Evolutionary conservation across 2,888 invertebrate species (phyloP), one percentile per base, ranked within the genome.

Genomic region (Maniola hyperantus): DNA sequence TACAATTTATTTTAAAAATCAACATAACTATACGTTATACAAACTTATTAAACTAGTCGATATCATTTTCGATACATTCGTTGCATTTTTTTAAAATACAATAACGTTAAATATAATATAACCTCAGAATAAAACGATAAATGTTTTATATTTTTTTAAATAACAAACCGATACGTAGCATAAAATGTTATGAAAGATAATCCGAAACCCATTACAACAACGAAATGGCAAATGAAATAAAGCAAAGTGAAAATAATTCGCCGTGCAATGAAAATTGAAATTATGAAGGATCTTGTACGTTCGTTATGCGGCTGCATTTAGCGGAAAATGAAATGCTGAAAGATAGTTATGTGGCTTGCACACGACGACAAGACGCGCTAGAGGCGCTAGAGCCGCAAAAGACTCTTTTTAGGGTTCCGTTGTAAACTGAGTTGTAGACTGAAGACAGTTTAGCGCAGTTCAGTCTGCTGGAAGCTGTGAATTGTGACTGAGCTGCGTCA

Each of bases 271-370:
- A 72, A 73, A 72, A 73, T 72, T 70, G 67, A 73, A 72, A 73
- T 68, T 51, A 61, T 44, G 69, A 72, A 66, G 67, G 68, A 64
- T 71, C 53, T 68, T 66, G 64, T 69, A 69, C 66, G 60, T 61
- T 67, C 69, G 65, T 57, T 63, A 48, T 48, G 67, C 66, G 68
- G 69, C 68, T 71, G 73, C 69, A 74, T 71, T 70, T 72, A 72
- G 72, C 69, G 74, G 72, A 71, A 73, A 73, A 73, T 73, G 68
- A 71, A 72, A 72, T 70, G 65, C 69, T 70, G 70, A 67, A 68
- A 70, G 73, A 73, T 71, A 70, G 71, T 71, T 63, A 0, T 18
- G 18, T 8, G 15, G 48, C 15, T 15, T 46, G 48, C 48, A 48
- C 48, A 48, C 48, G 18, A 2, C 15, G 2, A 8, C 42, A 42